Percentiles rank a stretch among this genome's conserved stretches.
These are phyloP conservation scores for Strigamia transsilvanica DNA, from an alignment of 2,888 invertebrate genomes.

Conservation along the genomic window DNA sequence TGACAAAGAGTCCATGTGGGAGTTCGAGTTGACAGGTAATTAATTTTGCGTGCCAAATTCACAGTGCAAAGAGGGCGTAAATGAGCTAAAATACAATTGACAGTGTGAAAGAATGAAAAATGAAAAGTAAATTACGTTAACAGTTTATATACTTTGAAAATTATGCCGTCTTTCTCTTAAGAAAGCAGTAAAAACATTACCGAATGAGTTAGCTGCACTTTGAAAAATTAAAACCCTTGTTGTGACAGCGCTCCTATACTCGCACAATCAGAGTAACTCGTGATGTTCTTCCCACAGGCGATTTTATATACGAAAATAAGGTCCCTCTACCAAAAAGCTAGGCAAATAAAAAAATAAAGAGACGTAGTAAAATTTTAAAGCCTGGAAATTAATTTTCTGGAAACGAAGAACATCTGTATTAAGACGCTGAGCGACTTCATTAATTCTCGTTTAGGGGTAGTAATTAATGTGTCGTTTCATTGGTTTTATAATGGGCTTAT, in stretches of 20 bases:
- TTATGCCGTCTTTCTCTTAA: neutral
- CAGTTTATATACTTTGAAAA: neutral
- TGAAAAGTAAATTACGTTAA: conserved; percentile 18
- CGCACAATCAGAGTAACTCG: neutral
- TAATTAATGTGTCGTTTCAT: conserved; percentile 30
- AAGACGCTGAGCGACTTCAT: conserved; percentile 18
- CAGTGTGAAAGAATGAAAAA: conserved; percentile 4
- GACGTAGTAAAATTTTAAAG: neutral
- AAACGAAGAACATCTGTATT: conserved; percentile 20
- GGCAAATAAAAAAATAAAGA: conserved; percentile 5
- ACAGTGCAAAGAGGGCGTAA: neutral
- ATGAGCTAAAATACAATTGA: conserved; percentile 9
- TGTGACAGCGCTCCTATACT: neutral
- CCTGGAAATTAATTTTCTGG: conserved; percentile 34
- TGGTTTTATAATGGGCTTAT: neutral
- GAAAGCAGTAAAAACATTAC: neutral
- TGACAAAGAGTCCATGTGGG: conserved; percentile 20
- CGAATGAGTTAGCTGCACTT: conserved; percentile 15
- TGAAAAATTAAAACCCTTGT: neutral
- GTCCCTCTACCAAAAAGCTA: neutral
- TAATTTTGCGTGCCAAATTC: neutral
- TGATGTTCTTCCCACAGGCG: neutral
- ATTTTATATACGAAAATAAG: neutral
- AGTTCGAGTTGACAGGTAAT: conserved; percentile 26
- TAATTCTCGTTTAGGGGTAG: conserved; percentile 14